Evolutionary conservation across 2,797 vertebrate species (phyloP).

Genomic region (Parauchenoglanis punctatus): DNA sequence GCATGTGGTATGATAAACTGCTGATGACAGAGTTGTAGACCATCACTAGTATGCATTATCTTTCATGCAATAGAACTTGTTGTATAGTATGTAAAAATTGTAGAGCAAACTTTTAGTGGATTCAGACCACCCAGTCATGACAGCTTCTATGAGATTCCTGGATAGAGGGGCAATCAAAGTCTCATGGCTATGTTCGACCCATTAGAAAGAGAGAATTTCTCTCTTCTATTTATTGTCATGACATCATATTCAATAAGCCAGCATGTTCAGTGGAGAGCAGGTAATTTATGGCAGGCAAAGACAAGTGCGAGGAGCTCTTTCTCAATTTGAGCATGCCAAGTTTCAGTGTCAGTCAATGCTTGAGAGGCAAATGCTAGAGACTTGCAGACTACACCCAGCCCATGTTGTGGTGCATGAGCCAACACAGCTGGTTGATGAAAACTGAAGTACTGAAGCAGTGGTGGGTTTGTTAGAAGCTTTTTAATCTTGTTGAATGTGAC

Average conservation of each 20-base stretch:
- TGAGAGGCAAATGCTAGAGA: slow-evolving; percentile 21
- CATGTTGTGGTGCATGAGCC: slow-evolving; percentile 17
- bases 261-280: slow-evolving; percentile 27
- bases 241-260: background rate
- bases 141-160: too few relatives aligned
- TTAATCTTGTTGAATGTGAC: slow-evolving; percentile 20
- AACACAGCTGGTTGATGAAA: slow-evolving; percentile 25
- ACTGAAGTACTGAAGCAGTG: slow-evolving; percentile 31
- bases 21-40: too few relatives aligned
- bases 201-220: too few relatives aligned
- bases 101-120: background rate
- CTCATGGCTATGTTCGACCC: too few relatives aligned
- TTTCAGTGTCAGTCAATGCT: slow-evolving; percentile 3
- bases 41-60: too few relatives aligned
- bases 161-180: too few relatives aligned
- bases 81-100: too few relatives aligned
- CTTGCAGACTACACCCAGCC: too few relatives aligned
- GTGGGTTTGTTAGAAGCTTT: slow-evolving; percentile 7
- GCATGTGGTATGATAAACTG: too few relatives aligned
- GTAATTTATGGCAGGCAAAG: slow-evolving; percentile 36
- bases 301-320: slow-evolving; percentile 35
- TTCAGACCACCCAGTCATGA: background rate
- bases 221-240: background rate
- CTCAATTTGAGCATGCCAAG: slow-evolving; percentile 11
- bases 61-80: too few relatives aligned